phyloP scores from a whole-genome alignment of 2,888 invertebrate genomes.

The Galeopsomyia nigrocyanea region DNA sequence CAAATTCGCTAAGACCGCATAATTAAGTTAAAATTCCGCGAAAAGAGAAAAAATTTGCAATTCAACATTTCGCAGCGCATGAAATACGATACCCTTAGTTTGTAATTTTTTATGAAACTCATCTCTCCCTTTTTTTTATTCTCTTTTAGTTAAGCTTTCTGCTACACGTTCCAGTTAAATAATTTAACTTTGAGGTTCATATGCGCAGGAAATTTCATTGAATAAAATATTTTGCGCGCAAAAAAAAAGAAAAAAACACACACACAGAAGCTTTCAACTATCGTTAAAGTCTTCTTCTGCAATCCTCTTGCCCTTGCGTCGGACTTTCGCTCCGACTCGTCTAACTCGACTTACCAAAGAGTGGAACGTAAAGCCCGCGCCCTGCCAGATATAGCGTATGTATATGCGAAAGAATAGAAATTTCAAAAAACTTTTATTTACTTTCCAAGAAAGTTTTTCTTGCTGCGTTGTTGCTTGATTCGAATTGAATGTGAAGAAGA shows the following conservation, averaged over 20 bases:
- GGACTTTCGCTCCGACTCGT: constrained; percentile 2
- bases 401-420: not conserved
- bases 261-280: constrained; percentile 10
- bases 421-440: not conserved
- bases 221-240: constrained; percentile 43
- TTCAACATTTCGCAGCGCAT: constrained; percentile 8
- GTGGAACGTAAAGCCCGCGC: not conserved
- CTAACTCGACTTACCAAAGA: constrained; percentile 21
- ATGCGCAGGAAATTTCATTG: constrained; percentile 8
- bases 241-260: not conserved
- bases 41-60: not conserved
- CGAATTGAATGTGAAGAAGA: too few species aligned
- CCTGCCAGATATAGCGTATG: too few species aligned
- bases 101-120: constrained; percentile 36
- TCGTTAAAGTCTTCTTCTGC: constrained; percentile 22
- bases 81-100: constrained; percentile 18
- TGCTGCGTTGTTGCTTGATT: too few species aligned
- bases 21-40: constrained; percentile 26
- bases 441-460: too few species aligned
- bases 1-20: too few species aligned
- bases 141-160: not conserved
- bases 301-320: not conserved
- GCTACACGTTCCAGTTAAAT: constrained; percentile 13
- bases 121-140: constrained; percentile 36
- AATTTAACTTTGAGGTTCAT: constrained; percentile 36